A percentile compares a stretch with the other conserved stretches of the same genome.
Evolutionary conservation across 2,888 invertebrate genomes (phyloP).

Genomic region (Tholera decimalis): DNA sequence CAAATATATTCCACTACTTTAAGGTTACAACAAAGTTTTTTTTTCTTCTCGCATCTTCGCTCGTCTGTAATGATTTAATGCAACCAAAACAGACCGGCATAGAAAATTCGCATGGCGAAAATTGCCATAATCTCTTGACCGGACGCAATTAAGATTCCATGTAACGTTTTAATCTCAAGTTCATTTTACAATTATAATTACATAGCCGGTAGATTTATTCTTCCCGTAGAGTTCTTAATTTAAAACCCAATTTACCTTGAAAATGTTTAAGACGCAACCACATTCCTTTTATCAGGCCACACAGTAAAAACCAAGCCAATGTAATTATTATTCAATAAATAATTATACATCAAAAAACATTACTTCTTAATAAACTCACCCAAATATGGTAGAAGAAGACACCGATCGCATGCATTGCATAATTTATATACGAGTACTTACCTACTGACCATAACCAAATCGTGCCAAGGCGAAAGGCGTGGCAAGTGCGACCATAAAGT

Average conservation of each 20-base stretch:
- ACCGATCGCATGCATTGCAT: conserved; percentile 26
- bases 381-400: conserved; percentile 3
- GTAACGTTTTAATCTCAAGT: background rate
- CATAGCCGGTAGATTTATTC: background rate
- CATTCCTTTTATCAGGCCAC: background rate
- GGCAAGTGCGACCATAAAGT: conserved; percentile 42
- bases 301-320: background rate
- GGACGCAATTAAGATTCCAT: background rate
- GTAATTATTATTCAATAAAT: too few relatives aligned
- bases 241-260: conserved; percentile 6
- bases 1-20: too few relatives aligned
- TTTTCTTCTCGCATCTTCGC: too few relatives aligned
- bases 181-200: background rate
- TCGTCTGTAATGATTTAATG: too few relatives aligned
- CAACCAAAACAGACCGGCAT: too few relatives aligned
- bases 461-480: conserved; percentile 55
- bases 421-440: conserved; percentile 25
- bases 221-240: background rate
- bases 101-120: too few relatives aligned
- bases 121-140: too few relatives aligned
- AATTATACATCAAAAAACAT: conserved; percentile 3
- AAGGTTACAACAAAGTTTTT: too few relatives aligned
- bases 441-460: conserved; percentile 9
- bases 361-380: background rate
- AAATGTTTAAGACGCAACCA: conserved; percentile 15